Evolutionary conservation across 2,888 invertebrate genomes (phyloP), one percentile per base, ranked within the genome.

Genomic region (Tryphoninae sp.): DNA sequence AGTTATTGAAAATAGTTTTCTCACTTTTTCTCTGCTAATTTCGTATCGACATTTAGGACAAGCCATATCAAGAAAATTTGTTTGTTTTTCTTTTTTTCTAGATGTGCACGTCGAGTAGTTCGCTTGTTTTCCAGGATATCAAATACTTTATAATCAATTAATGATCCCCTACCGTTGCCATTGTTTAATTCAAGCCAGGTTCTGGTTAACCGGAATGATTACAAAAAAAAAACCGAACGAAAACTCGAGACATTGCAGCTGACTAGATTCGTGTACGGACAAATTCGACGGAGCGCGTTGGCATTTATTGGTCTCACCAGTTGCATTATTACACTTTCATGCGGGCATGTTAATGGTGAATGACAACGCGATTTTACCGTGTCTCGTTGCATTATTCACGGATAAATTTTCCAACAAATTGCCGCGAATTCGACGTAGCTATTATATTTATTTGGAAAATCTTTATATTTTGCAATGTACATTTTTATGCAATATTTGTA

Each of bases 401-500:
- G 51, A 58, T n/a, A 64, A 71, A 68, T 77, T 51, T 69, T 53
- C 69, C 76, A 53, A 45, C 58, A 9, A 51, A 45, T 64, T 55
- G 55, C 26, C 45, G 65, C 51, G 53, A 67, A 77, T 84, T 83
- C 64, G 84, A 84, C 71, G 84, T 87, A 87, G 86, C 76, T 85
- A 86, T 87, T 89, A 84, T 90, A 91, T 91, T 91, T 90, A 91
- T 90, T 90, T 90, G 88, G 86, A 86, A 88, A 87, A 89, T 89
- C 88, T 88, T 83, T 88, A 88, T 91, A 90, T 90, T 91, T 91
- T 90, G 89, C 90, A 91, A 91, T 92, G 91, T 92, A 91, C 86
- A 92, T 92, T 91, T 91, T 80, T 90, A 91, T 88, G 90, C 90
- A 90, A 91, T 90, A 90, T 90, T 91, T 91, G 88, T 91, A 91